Evolutionary conservation across 2,888 invertebrate genomes (phyloP).

Genomic region (Dasypogon diadema): DNA sequence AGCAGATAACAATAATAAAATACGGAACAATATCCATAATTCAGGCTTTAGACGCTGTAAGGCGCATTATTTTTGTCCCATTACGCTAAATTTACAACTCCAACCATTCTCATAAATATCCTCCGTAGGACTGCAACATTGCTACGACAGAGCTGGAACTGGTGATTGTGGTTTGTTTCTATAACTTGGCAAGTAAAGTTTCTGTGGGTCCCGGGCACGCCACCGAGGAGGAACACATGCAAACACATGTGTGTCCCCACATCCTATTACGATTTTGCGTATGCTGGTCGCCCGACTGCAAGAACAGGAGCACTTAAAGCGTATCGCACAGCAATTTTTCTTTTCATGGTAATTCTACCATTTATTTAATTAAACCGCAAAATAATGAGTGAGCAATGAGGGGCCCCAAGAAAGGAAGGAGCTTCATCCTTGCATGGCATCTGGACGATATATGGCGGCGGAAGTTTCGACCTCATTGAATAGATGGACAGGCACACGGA

Average conservation of each 20-base stretch:
- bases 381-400: slow-evolving; percentile 32
- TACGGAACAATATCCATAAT: slow-evolving; percentile 50
- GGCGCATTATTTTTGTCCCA: slow-evolving; percentile 56
- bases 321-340: slow-evolving; percentile 29
- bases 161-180: slow-evolving; percentile 46
- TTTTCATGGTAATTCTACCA: slow-evolving; percentile 34
- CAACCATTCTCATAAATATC: slow-evolving; percentile 51
- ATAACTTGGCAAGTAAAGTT: slow-evolving; percentile 22
- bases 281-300: background rate
- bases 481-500: background rate
- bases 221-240: background rate
- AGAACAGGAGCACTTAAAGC: slow-evolving; percentile 21
- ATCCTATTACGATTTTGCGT: slow-evolving; percentile 40
- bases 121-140: slow-evolving; percentile 34
- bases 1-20: slow-evolving; percentile 47
- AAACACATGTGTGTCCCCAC: slow-evolving; percentile 10
- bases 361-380: slow-evolving; percentile 47
- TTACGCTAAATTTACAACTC: slow-evolving; percentile 52
- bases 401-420: background rate
- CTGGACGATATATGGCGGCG: background rate
- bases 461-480: background rate
- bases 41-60: slow-evolving; percentile 53
- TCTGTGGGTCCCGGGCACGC: background rate
- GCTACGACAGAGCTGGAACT: slow-evolving; percentile 31
- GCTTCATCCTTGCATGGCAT: background rate